Conservation (phyloP, 2,888 invertebrate species). For the Ferrisia virgata region DNA sequence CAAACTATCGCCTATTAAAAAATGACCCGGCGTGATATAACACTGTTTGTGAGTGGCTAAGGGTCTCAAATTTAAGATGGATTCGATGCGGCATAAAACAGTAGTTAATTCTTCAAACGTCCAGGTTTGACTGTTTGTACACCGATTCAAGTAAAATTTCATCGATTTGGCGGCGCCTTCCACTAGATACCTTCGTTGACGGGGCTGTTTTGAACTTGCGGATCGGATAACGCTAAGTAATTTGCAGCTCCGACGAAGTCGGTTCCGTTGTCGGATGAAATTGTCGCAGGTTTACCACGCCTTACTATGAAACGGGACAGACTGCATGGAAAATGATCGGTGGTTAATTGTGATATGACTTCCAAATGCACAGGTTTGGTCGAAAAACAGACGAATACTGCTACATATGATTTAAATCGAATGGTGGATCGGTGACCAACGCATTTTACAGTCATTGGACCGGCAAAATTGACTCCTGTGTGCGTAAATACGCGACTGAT, state of each 20-base stretch:
- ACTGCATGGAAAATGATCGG: neutral
- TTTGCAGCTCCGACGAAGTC: constrained; percentile 29
- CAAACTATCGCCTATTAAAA: constrained; percentile 50
- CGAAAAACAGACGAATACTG: constrained; percentile 19
- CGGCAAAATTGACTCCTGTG: constrained; percentile 15
- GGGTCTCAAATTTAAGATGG: constrained; percentile 46
- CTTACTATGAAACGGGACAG: constrained; percentile 49
- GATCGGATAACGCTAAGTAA: no score
- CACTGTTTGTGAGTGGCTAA: no score
- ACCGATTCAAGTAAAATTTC: no score
- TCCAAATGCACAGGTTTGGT: constrained; percentile 10
- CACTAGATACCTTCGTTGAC: no score
- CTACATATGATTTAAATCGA: neutral
- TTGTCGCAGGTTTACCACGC: constrained; percentile 47
- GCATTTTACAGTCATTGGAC: constrained; percentile 19
- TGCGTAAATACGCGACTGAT: neutral
- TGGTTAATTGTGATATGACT: neutral
- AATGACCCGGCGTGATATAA: constrained; percentile 51
- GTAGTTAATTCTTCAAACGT: constrained; percentile 19
- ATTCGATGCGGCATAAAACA: neutral
- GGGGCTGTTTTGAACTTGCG: no score
- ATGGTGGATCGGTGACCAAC: neutral
- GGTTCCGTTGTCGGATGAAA: constrained; percentile 36
- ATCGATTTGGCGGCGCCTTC: constrained; percentile 28
- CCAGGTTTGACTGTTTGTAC: neutral